Evolutionary conservation across 2,797 vertebrate species (phyloP).

Genomic region (Eleutherodactylus coqui): DNA sequence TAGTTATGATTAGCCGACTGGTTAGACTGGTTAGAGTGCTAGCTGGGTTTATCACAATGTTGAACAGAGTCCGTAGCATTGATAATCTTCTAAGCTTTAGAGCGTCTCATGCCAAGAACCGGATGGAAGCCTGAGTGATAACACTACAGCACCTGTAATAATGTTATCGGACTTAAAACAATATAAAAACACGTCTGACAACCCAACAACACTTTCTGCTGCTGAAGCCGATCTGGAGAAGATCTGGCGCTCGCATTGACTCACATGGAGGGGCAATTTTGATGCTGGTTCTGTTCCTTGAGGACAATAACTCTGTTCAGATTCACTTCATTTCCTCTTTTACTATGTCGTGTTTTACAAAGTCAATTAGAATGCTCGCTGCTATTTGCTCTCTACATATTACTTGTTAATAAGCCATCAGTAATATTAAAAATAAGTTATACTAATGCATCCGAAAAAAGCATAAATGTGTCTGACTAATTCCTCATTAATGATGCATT

Average conservation of each 20-base stretch:
- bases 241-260: background rate
- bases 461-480: slow-evolving; percentile 3
- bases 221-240: background rate
- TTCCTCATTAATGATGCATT: slow-evolving; percentile 39
- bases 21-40: background rate
- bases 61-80: too few relatives aligned
- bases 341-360: background rate
- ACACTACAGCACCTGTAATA: background rate
- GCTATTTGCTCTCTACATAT: background rate
- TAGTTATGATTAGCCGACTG: background rate
- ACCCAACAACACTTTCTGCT: background rate
- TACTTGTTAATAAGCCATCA: slow-evolving; percentile 18
- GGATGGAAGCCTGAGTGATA: background rate
- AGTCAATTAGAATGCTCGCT: background rate
- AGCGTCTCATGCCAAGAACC: background rate
- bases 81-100: background rate
- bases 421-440: slow-evolving; percentile 24
- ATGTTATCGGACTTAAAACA: too few relatives aligned
- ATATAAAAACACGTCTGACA: too few relatives aligned
- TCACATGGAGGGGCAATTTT: background rate
- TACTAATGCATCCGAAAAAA: background rate
- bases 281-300: background rate
- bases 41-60: background rate
- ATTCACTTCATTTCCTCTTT: background rate
- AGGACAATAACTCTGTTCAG: background rate